Percentiles rank a stretch among this genome's conserved stretches.
These are phyloP conservation scores for Megatriorchis doriae DNA, from an alignment of 2,113 vertebrate species.

Conservation along the genomic window DNA sequence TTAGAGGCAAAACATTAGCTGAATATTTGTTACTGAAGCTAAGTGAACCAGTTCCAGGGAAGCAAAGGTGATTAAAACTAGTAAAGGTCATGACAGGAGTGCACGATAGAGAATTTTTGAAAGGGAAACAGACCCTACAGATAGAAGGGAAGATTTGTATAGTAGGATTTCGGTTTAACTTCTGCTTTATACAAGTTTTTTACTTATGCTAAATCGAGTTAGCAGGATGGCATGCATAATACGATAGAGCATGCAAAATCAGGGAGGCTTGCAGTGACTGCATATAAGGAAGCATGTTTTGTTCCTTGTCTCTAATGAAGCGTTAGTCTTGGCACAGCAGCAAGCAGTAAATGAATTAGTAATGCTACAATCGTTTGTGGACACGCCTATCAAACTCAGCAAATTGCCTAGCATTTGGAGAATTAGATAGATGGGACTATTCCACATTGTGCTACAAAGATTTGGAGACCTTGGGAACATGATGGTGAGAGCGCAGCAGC, in stretches of 20 bases:
- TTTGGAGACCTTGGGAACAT: neutral
- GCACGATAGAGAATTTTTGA: neutral
- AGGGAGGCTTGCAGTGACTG: neutral
- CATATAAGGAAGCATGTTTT: neutral
- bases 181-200: neutral
- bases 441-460: neutral
- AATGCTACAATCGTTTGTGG: neutral
- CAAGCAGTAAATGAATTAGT: neutral
- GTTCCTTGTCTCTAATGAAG: neutral
- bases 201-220: neutral
- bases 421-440: neutral
- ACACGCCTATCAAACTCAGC: neutral
- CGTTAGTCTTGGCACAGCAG: neutral
- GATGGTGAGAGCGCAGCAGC: fast-evolving
- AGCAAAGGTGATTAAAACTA: neutral
- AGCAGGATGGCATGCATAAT: neutral
- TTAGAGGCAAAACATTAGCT: neutral
- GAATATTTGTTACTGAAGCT: neutral
- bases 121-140: neutral
- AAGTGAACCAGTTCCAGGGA: neutral
- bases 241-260: neutral
- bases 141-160: neutral
- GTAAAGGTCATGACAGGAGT: neutral
- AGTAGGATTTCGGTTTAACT: neutral
- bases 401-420: neutral